Conservation (phyloP, 2,797 vertebrate species). For the Brachyrhaphis roseni region DNA sequence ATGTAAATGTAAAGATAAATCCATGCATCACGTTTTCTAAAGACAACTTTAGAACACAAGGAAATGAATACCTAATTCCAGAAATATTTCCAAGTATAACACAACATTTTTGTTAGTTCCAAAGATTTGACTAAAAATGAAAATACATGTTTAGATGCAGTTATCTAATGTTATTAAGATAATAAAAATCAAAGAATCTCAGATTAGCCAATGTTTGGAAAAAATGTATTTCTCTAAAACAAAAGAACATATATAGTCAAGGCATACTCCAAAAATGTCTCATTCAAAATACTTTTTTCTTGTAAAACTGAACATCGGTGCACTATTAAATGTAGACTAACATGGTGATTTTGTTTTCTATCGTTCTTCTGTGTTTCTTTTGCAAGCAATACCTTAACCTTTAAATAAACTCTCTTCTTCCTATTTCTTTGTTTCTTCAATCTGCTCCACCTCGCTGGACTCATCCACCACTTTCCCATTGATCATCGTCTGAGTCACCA, state of each 20-base stretch:
- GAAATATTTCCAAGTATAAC: constrained; percentile 26
- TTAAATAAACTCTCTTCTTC: neutral
- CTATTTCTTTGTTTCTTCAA: constrained; percentile 83
- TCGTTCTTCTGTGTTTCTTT: constrained; percentile 2
- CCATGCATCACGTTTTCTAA: constrained; percentile 9
- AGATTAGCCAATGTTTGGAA: constrained; percentile 1
- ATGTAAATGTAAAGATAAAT: neutral
- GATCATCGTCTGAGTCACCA: constrained; percentile 88
- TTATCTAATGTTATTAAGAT: constrained; percentile 9
- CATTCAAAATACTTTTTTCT: neutral
- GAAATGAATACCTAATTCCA: constrained; percentile 46
- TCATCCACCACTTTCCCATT: constrained; percentile 87
- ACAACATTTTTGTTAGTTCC: constrained; percentile 23
- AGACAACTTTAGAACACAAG: constrained; percentile 36
- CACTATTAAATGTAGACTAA: neutral
- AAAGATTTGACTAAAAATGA: constrained; percentile 10
- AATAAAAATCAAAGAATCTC: neutral
- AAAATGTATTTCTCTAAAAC: constrained; percentile 11
- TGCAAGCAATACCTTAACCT: neutral
- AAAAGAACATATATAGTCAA: constrained; percentile 22
- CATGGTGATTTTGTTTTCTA: neutral
- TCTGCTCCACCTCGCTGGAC: constrained; percentile 85
- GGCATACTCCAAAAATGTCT: neutral
- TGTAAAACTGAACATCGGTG: neutral
- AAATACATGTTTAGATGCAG: constrained; percentile 24